phyloP scores from a whole-genome alignment of 2,888 invertebrate species.

The Crioceris asparagi region DNA sequence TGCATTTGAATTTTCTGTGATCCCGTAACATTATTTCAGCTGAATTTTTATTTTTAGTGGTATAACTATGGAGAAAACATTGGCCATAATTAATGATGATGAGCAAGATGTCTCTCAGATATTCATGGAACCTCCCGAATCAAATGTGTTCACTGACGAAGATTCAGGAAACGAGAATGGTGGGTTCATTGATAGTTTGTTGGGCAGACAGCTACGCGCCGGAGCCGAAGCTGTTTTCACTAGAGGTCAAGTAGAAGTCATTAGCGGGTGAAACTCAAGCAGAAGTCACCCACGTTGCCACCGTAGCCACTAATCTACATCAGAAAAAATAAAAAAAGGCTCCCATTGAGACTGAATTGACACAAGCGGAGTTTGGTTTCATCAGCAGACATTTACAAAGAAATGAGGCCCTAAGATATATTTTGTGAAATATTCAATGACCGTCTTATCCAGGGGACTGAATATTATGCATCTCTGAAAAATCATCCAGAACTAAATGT shows the following conservation, averaged over 20 bases:
- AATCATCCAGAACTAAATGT: slow-evolving; percentile 9
- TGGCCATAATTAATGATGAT: too few species aligned
- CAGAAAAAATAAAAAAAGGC: too few species aligned
- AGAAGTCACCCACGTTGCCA: background rate
- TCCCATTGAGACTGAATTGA: too few species aligned
- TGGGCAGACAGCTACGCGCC: slow-evolving; percentile 1
- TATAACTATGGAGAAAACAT: too few species aligned
- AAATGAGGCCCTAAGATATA: background rate
- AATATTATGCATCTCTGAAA: slow-evolving; percentile 7
- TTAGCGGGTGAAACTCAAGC: background rate
- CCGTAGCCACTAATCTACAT: background rate
- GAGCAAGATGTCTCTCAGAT: too few species aligned
- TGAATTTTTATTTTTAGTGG: too few species aligned
- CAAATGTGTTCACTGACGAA: background rate
- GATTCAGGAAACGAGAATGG: slow-evolving; percentile 3
- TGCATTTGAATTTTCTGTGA: too few species aligned
- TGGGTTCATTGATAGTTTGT: background rate
- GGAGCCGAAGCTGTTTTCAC: slow-evolving; percentile 3
- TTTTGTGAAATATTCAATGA: slow-evolving; percentile 5
- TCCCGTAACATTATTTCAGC: too few species aligned
- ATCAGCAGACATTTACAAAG: too few species aligned
- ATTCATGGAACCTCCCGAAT: background rate
- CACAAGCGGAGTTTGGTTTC: too few species aligned
- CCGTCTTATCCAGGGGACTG: slow-evolving; percentile 6
- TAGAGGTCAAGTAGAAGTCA: too few species aligned